These are phyloP conservation scores for Didymodactylos carnosus DNA, from an alignment of 2,888 invertebrate genomes.

Conservation along the genomic window DNA sequence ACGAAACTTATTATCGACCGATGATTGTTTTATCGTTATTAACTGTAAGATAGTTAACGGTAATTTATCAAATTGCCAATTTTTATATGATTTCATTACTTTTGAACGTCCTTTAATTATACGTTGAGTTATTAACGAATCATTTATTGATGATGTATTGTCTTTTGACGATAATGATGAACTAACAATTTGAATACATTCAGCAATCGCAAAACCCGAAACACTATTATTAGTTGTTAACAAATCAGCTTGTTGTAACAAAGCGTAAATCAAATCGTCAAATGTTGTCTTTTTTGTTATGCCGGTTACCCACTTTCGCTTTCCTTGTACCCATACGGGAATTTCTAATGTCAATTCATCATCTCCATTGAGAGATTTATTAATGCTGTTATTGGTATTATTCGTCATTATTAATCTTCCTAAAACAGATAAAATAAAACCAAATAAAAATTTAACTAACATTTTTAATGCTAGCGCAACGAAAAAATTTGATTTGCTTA, in stretches of 20 bases:
- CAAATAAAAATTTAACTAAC: too few species aligned
- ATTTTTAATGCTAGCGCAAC: too few species aligned
- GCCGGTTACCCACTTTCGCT: slow-evolving; percentile 15
- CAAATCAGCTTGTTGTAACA: slow-evolving; percentile 7
- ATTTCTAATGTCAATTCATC: slow-evolving; percentile 6
- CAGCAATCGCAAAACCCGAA: background rate
- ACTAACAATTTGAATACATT: background rate
- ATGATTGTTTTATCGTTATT: background rate
- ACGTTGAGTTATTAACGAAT: background rate
- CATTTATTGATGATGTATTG: background rate
- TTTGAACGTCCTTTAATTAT: background rate
- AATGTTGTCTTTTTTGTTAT: slow-evolving; percentile 14
- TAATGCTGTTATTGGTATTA: background rate
- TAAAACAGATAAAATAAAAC: too few species aligned
- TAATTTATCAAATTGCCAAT: background rate
- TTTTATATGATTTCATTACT: background rate
- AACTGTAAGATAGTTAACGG: background rate
- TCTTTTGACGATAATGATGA: background rate
- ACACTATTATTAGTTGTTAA: background rate
- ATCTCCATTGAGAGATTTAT: background rate
- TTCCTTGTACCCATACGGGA: slow-evolving; percentile 13
- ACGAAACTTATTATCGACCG: background rate
- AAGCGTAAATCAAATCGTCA: slow-evolving; percentile 12
- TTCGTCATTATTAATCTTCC: too few species aligned
- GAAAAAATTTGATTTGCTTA: too few species aligned